Conservation (phyloP, 2,888 invertebrate species). For the Bellardia bayeri region DNA sequence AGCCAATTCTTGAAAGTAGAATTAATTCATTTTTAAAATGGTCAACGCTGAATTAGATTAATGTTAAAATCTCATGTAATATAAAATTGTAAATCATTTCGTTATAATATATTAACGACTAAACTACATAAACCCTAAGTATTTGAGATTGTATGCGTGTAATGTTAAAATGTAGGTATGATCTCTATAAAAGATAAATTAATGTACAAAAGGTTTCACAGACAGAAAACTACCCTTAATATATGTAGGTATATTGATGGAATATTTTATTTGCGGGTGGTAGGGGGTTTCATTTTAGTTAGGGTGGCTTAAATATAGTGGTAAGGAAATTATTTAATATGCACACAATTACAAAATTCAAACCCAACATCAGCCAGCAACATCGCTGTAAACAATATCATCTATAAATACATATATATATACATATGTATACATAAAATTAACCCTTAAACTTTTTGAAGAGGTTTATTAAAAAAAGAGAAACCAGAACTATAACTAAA, state of each 20-base stretch:
- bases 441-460: neutral
- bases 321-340: conserved; percentile 24
- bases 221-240: conserved; percentile 23
- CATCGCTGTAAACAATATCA: conserved; percentile 49
- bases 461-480: neutral
- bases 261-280: too few relatives aligned
- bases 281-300: neutral
- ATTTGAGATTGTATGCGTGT: neutral
- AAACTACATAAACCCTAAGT: too few relatives aligned
- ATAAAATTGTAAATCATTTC: too few relatives aligned
- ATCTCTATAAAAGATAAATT: conserved; percentile 41
- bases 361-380: neutral
- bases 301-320: conserved; percentile 4
- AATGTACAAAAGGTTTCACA: conserved; percentile 1
- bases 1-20: too few relatives aligned
- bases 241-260: neutral
- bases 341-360: neutral
- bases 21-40: too few relatives aligned
- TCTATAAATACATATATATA: too few relatives aligned
- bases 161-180: conserved; percentile 21
- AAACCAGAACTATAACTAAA: too few relatives aligned
- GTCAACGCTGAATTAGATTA: too few relatives aligned
- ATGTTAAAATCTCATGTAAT: too few relatives aligned
- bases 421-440: neutral
- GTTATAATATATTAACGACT: too few relatives aligned